Percentiles rank a stretch among this genome's conserved stretches.
phyloP scores from a whole-genome alignment of 2,113 vertebrate genomes.

The Corythornis madagascariensis region DNA sequence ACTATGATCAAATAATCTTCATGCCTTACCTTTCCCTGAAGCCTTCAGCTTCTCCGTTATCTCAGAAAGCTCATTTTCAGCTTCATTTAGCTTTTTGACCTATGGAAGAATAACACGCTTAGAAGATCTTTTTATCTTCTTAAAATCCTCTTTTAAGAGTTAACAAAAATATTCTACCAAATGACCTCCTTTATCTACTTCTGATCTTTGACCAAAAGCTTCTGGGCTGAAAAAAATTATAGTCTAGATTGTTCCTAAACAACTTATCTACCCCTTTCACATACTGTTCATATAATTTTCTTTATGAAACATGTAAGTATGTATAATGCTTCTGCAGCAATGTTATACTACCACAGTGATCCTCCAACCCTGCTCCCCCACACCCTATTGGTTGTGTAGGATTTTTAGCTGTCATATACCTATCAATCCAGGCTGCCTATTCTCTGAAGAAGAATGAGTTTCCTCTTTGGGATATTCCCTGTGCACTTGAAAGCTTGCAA shows the following conservation, averaged over 20 bases:
- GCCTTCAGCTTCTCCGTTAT: slow-evolving; percentile 85
- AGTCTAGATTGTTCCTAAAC: background rate
- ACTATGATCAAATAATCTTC: background rate
- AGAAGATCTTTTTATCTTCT: background rate
- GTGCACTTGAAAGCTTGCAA: background rate
- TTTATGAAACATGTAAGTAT: background rate
- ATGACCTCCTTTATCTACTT: background rate
- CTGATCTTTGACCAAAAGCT: background rate
- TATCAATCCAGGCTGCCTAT: background rate
- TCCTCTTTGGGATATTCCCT: background rate
- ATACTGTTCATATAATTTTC: background rate
- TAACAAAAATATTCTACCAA: background rate
- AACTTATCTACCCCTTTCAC: background rate
- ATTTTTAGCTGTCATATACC: background rate
- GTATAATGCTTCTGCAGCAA: background rate
- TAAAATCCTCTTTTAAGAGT: background rate
- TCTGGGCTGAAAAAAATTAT: background rate
- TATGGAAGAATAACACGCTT: slow-evolving; percentile 29
- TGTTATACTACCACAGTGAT: background rate
- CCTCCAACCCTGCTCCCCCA: background rate
- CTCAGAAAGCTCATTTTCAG: slow-evolving; percentile 88
- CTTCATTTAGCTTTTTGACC: slow-evolving; percentile 86
- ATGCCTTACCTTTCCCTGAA: slow-evolving; percentile 82
- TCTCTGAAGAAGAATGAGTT: background rate
- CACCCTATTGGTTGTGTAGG: background rate